Evolutionary conservation across 2,888 invertebrate species (phyloP).

Genomic region (Aelia acuminata): DNA sequence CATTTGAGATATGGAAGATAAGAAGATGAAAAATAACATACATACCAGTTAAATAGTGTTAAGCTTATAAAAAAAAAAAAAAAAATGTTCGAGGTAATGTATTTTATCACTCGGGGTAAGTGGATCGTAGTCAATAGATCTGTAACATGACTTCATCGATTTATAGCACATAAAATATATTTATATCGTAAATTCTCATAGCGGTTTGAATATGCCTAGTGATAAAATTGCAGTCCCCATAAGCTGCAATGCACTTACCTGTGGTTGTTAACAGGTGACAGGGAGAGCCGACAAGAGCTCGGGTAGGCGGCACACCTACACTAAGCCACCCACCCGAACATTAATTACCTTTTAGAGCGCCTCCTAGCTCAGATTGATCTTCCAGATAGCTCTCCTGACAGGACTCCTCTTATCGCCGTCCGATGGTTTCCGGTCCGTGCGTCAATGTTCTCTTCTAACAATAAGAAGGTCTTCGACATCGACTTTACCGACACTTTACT

Average conservation of each 20-base stretch:
- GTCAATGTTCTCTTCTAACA: background rate
- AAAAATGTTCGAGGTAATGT: too few relatives aligned
- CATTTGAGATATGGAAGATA: too few relatives aligned
- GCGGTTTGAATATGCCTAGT: background rate
- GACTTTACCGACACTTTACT: background rate
- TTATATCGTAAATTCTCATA: too few relatives aligned
- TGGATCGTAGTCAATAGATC: too few relatives aligned
- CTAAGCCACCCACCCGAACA: background rate
- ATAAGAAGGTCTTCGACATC: slow-evolving; percentile 19
- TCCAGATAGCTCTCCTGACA: background rate
- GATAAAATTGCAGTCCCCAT: background rate
- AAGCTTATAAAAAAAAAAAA: too few relatives aligned
- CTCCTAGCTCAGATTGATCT: slow-evolving; percentile 19
- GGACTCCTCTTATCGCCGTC: background rate
- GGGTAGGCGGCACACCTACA: slow-evolving; percentile 23
- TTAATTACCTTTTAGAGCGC: slow-evolving; percentile 40
- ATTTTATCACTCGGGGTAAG: too few relatives aligned
- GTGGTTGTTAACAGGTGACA: background rate
- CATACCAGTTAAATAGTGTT: too few relatives aligned
- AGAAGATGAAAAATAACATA: too few relatives aligned
- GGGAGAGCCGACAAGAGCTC: background rate
- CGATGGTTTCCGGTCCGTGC: background rate
- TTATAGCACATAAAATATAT: background rate
- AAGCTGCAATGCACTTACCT: background rate
- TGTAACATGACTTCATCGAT: background rate